Evolutionary conservation across 2,888 invertebrate species (phyloP).

Genomic region (Selenia dentaria): DNA sequence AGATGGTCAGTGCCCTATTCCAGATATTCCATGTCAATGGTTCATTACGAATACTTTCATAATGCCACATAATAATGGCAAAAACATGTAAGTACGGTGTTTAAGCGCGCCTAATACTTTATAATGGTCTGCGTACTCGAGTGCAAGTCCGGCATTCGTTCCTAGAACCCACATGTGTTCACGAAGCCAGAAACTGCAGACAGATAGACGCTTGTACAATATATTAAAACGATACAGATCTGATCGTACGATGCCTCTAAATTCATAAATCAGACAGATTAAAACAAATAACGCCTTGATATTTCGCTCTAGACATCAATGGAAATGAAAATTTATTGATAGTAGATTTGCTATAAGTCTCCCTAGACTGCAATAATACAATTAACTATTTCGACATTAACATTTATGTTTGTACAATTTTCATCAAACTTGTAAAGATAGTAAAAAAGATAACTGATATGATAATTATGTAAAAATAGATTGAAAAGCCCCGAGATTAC

Average conservation of each 20-base stretch:
- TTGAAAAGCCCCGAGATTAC: slow-evolving; percentile 18
- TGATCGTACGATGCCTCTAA: slow-evolving; percentile 40
- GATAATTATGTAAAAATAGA: slow-evolving; percentile 19
- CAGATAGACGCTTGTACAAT: slow-evolving; percentile 55
- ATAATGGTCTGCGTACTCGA: slow-evolving; percentile 49
- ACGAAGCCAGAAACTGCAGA: slow-evolving; percentile 45
- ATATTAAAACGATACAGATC: slow-evolving; percentile 30
- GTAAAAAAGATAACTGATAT: slow-evolving; percentile 20
- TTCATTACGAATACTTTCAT: slow-evolving; percentile 13
- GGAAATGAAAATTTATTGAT: no score
- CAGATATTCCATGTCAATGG: slow-evolving; percentile 21
- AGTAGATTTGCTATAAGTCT: no score
- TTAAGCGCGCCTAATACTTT: slow-evolving; percentile 44
- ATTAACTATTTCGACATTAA: no score
- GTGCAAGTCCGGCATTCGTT: slow-evolving; percentile 60
- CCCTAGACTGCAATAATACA: no score
- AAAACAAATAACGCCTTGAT: slow-evolving; percentile 26
- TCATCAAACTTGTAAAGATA: no score
- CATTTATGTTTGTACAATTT: no score
- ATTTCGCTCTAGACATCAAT: slow-evolving; percentile 12
- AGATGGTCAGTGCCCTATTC: slow-evolving; percentile 4
- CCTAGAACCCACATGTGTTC: slow-evolving; percentile 52
- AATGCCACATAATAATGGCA: slow-evolving; percentile 25
- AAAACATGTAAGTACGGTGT: slow-evolving; percentile 32
- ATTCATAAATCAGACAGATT: slow-evolving; percentile 37